A percentile compares a stretch with the other conserved stretches of the same genome.
These are phyloP conservation scores for Zoanthus solanderi DNA, from an alignment of 92 coral and sea anemone species.

Conservation along the genomic window DNA sequence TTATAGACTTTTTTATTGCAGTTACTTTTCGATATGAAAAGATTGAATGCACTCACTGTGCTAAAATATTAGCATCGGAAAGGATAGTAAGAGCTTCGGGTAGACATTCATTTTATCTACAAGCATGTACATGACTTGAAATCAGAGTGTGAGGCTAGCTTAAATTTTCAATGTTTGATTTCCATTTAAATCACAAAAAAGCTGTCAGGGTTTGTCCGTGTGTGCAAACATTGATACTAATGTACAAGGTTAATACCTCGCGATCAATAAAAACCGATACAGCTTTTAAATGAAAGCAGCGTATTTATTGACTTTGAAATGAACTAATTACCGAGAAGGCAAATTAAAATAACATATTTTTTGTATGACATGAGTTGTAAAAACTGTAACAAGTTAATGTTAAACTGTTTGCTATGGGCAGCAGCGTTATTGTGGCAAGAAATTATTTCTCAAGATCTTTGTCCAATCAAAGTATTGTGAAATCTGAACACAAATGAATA, in stretches of 20 bases:
- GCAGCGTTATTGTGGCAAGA: neutral
- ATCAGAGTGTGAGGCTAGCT: no score
- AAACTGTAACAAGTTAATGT: slow-evolving; percentile 4
- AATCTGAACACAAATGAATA: slow-evolving; percentile 14
- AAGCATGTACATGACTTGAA: no score
- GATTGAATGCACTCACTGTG: no score
- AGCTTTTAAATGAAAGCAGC: slow-evolving; percentile 29
- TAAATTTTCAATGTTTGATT: no score
- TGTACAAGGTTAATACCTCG: slow-evolving; percentile 37
- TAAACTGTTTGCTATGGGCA: slow-evolving; percentile 13
- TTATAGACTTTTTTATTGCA: neutral
- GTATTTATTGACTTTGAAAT: slow-evolving; percentile 37
- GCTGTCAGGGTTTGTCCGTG: neutral
- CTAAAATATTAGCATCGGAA: no score
- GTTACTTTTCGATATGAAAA: no score
- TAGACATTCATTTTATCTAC: no score
- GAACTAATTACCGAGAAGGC: slow-evolving; percentile 1
- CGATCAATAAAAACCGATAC: slow-evolving; percentile 38
- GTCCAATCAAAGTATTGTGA: slow-evolving; percentile 11
- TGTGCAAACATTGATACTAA: slow-evolving; percentile 42
- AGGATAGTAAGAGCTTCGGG: no score
- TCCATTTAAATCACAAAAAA: neutral
- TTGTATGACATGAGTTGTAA: slow-evolving; percentile 3
- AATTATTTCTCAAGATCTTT: neutral
- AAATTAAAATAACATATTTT: slow-evolving; percentile 1